phyloP scores from a whole-genome alignment of 2,888 invertebrate genomes.

The Dione vanillae region DNA sequence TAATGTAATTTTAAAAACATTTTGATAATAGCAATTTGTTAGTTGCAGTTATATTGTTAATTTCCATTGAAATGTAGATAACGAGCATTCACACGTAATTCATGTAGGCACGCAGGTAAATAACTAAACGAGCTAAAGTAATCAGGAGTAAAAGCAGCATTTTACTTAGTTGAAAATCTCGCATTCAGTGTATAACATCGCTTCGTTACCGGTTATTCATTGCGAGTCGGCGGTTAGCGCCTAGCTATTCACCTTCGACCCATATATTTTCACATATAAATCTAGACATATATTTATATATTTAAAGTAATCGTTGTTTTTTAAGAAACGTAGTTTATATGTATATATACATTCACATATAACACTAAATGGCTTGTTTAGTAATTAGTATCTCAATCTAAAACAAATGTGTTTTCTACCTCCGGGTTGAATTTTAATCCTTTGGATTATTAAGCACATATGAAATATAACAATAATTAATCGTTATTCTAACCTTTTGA shows the following conservation, averaged over 20 bases:
- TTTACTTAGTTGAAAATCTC: constrained; percentile 59
- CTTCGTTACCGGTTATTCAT: constrained; percentile 75
- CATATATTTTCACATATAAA: constrained; percentile 55
- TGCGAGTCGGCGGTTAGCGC: constrained; percentile 60
- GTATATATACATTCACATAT: background rate
- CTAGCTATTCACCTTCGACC: constrained; percentile 66
- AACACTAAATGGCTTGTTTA: too few relatives aligned
- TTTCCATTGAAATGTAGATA: constrained; percentile 1
- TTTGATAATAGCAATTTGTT: background rate
- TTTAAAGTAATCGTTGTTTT: constrained; percentile 29
- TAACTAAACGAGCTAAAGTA: constrained; percentile 44
- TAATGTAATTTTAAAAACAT: too few relatives aligned
- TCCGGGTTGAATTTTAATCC: background rate
- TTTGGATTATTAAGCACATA: background rate
- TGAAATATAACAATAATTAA: constrained; percentile 1
- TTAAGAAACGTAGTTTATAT: background rate
- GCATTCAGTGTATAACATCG: constrained; percentile 61
- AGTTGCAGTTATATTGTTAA: background rate
- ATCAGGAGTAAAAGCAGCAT: constrained; percentile 46
- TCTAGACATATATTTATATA: constrained; percentile 43
- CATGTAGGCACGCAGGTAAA: constrained; percentile 28
- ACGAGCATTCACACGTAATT: constrained; percentile 10
- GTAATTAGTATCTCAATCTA: background rate
- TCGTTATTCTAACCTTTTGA: background rate
- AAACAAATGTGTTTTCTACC: background rate